phyloP scores from a whole-genome alignment of 1,140 invertebrate genomes.

The Atta texana region DNA sequence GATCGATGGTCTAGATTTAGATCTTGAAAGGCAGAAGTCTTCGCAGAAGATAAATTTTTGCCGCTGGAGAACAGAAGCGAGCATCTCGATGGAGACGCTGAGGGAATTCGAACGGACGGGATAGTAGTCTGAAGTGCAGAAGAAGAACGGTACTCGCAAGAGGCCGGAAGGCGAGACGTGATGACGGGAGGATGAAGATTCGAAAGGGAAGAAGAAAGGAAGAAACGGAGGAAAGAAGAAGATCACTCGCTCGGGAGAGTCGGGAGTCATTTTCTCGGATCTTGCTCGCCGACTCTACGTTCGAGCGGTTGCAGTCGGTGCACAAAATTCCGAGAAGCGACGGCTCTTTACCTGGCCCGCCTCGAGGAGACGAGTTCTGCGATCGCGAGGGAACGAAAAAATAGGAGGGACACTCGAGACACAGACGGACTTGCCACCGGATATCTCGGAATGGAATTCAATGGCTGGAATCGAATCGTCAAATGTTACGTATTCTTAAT shows the following conservation, averaged over 20 bases:
- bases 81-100: not conserved
- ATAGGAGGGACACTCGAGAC: not conserved
- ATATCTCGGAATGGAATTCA: slow-evolving; percentile 15
- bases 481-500: not conserved
- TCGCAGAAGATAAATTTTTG: not conserved
- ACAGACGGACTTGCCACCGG: not conserved
- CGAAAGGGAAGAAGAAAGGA: not conserved
- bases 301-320: not conserved
- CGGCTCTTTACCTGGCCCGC: slow-evolving; percentile 39
- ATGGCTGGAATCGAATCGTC: not conserved
- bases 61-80: not conserved
- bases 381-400: slow-evolving; percentile 30
- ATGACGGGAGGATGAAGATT: slow-evolving; percentile 5
- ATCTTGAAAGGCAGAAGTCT: not conserved
- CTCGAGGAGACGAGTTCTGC: slow-evolving; percentile 39
- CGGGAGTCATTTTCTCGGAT: not conserved
- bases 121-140: not conserved
- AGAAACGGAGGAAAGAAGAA: not conserved
- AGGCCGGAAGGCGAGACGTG: not conserved
- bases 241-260: not conserved
- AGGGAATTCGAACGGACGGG: not conserved
- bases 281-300: not conserved
- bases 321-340: slow-evolving; percentile 44
- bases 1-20: not conserved
- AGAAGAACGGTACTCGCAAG: not conserved